phyloP scores from a whole-genome alignment of 2,113 vertebrate species.

The Ceratotherium simum region DNA sequence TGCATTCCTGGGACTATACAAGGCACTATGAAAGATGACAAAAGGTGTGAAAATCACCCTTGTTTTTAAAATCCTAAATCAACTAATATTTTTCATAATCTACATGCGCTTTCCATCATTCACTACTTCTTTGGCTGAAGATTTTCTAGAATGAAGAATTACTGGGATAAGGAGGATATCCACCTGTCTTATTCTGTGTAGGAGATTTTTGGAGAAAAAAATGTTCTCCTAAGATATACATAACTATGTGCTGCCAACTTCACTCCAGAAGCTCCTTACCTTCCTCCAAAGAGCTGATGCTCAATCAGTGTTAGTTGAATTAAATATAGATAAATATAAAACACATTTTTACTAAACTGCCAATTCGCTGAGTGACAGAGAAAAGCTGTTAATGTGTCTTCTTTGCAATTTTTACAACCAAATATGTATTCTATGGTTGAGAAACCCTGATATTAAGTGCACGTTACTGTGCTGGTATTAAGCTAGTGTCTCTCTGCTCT shows the following conservation, averaged over 20 bases:
- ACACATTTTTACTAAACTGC: constrained; percentile 12
- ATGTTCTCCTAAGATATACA: background rate
- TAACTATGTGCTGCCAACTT: background rate
- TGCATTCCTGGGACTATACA: accelerated
- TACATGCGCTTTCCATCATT: background rate
- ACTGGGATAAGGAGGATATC: background rate
- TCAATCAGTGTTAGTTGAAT: background rate
- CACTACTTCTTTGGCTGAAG: background rate
- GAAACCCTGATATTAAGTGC: background rate
- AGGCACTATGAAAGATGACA: background rate
- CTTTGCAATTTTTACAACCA: background rate
- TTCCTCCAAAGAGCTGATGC: background rate
- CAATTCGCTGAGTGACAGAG: constrained; percentile 42
- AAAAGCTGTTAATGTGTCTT: background rate
- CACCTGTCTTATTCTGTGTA: background rate
- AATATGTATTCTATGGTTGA: background rate
- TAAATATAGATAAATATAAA: background rate
- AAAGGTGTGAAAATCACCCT: background rate
- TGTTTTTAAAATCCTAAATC: background rate
- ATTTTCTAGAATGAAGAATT: background rate
- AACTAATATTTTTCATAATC: background rate
- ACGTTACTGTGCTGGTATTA: too few relatives aligned
- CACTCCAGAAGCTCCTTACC: background rate
- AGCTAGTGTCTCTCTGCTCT: background rate
- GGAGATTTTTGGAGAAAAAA: background rate